Base-by-base conservation (phyloP, 2,888 invertebrate genomes). In the Amblyteles armatorius region DNA sequence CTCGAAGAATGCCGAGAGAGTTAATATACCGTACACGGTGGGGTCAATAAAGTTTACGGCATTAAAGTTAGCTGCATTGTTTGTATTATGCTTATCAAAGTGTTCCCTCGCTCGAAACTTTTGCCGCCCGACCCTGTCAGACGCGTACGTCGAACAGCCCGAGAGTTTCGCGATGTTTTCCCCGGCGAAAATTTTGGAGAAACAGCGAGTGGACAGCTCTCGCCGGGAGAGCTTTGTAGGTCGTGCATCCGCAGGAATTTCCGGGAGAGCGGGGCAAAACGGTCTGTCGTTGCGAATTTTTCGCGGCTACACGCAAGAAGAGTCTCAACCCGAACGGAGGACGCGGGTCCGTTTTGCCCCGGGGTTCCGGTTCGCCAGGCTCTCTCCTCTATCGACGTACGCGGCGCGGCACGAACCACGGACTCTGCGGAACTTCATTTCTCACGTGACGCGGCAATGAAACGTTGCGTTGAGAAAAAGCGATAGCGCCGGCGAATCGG, bases 131-230 rank as follows among this genome's bases (percentile, higher is more conserved):
- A 40, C 13, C 6, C 63, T 16, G 63, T 63, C 2, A 16, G 29
- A 3, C 22, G 26, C 1, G 26, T 2, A 63, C 63, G 16, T 63
- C 33, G 16, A 63, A 63, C 6, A n/a, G n/a, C 3, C 33, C 2
- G n/a, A 63, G 33, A 72, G 80, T 74, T 76, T 79, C 74, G 79
- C 63, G 60, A 60, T 73, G 79, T 83, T 48, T 72, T 29, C 55
- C 29, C 33, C 55, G 44, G 44, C 57, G 33, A 60, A 72, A 78
- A 36, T 52, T 79, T 69, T n/a, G 6, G 44, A 11, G 6, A 29
- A 63, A 48, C 29, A 65, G 67, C 73, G 63, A 40, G 1, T 16
- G 63, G 63, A 55, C 68, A 36, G 16, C 40, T 69, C 19, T 19
- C 13, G 26, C n/a, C 19, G 13, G 19, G 40, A 29, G 16, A 78